Conservation (phyloP, 1,140 invertebrate species). For the Apis mellifera region Amel_HAv3.1 CM009937.2:13508001-13508500, state of each 20-base stretch:
- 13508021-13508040: slow-evolving; percentile 91
- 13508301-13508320: slow-evolving; percentile 81
- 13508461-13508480: slow-evolving; percentile 96
- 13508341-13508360: slow-evolving; percentile 92
- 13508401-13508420: slow-evolving; percentile 95
- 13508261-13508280: not conserved
- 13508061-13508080: slow-evolving; percentile 58
- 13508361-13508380: slow-evolving; percentile 95
- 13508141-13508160: slow-evolving; percentile 95
- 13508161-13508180: slow-evolving; percentile 91
- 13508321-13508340: slow-evolving; percentile 93
- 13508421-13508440: slow-evolving; percentile 95
- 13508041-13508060: slow-evolving; percentile 90
- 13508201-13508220: slow-evolving; percentile 92
- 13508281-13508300: slow-evolving; percentile 6
- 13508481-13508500: slow-evolving; percentile 93
- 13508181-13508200: slow-evolving; percentile 95
- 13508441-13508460: slow-evolving; percentile 93
- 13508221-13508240: slow-evolving; percentile 90
- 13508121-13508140: slow-evolving; percentile 92
- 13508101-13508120: slow-evolving; percentile 57
- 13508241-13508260: slow-evolving; percentile 87
- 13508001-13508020: slow-evolving; percentile 92
- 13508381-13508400: slow-evolving; percentile 93
- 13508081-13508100: slow-evolving; percentile 4